A percentile compares a stretch with the other conserved stretches of the same genome.
These are phyloP conservation scores for Diceros bicornis DNA, from an alignment of 2,797 vertebrate genomes.

Conservation along the genomic window DNA sequence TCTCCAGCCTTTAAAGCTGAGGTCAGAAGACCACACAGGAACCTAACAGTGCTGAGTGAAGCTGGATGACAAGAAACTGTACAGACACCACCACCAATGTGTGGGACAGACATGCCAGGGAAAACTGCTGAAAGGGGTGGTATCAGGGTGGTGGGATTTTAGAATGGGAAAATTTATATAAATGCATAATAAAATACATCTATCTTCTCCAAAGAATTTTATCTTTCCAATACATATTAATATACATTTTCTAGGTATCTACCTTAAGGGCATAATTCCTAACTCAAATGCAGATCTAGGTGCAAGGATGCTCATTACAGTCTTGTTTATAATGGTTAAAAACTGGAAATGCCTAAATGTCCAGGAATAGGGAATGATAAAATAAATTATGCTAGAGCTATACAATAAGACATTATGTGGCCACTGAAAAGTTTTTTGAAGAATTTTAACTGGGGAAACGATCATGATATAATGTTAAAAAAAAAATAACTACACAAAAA, in stretches of 20 bases:
- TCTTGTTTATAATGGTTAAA: slow-evolving; percentile 10
- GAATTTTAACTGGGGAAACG: slow-evolving; percentile 44
- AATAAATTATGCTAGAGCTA: slow-evolving; percentile 29
- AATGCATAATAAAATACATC: neutral
- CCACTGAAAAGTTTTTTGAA: neutral
- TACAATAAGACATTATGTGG: neutral
- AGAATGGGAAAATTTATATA: neutral
- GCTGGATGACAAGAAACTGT: neutral
- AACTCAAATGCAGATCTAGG: slow-evolving; percentile 21
- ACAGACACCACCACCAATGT: neutral
- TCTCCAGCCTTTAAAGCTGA: neutral
- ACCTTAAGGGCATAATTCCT: neutral
- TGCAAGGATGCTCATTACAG: neutral
- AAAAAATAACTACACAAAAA: neutral
- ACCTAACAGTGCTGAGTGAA: neutral
- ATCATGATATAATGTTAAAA: slow-evolving; percentile 1
- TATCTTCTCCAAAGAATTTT: neutral
- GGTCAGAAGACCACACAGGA: neutral
- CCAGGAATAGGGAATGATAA: neutral
- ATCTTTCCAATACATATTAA: slow-evolving; percentile 38
- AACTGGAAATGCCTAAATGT: neutral
- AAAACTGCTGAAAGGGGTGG: neutral
- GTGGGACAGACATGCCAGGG: neutral
- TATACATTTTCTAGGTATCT: slow-evolving; percentile 16
- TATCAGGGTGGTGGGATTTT: neutral